Percentiles rank a stretch among this genome's conserved stretches.
These are phyloP conservation scores for Heliconius cydno DNA, from an alignment of 2,888 invertebrate species.

Conservation along the genomic window DNA sequence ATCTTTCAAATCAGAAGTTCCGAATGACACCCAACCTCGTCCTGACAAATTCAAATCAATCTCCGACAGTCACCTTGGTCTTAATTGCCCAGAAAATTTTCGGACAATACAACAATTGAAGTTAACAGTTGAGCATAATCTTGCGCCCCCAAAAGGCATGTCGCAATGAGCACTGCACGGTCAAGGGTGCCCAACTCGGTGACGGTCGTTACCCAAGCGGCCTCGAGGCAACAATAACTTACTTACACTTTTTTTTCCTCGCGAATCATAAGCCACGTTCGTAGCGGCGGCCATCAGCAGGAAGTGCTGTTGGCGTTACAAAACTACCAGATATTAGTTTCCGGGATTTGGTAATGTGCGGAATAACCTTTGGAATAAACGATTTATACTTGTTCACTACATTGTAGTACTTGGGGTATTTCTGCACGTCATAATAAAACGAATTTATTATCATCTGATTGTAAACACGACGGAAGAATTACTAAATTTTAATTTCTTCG, in stretches of 20 bases:
- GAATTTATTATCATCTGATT: not conserved
- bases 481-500: not conserved
- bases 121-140: not conserved
- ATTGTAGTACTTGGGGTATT: not conserved
- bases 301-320: slow-evolving; percentile 28
- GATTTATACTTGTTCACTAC: not conserved
- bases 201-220: slow-evolving; percentile 45
- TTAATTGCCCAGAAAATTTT: slow-evolving; percentile 8
- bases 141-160: slow-evolving; percentile 25
- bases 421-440: not conserved
- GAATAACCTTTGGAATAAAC: slow-evolving; percentile 12
- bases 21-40: not conserved
- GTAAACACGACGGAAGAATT: not conserved
- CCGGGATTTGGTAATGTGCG: slow-evolving; percentile 23
- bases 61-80: not conserved
- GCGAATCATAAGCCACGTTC: slow-evolving; percentile 15
- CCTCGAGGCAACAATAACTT: slow-evolving; percentile 31
- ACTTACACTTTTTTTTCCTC: slow-evolving; percentile 13
- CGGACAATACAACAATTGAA: slow-evolving; percentile 23
- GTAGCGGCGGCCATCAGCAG: slow-evolving; percentile 25
- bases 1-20: too few relatives aligned
- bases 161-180: slow-evolving; percentile 38
- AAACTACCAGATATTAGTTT: slow-evolving; percentile 22
- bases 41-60: not conserved
- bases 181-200: slow-evolving; percentile 46